phyloP scores from a whole-genome alignment of 2,888 invertebrate species.

The Sarcophaga variegata region DNA sequence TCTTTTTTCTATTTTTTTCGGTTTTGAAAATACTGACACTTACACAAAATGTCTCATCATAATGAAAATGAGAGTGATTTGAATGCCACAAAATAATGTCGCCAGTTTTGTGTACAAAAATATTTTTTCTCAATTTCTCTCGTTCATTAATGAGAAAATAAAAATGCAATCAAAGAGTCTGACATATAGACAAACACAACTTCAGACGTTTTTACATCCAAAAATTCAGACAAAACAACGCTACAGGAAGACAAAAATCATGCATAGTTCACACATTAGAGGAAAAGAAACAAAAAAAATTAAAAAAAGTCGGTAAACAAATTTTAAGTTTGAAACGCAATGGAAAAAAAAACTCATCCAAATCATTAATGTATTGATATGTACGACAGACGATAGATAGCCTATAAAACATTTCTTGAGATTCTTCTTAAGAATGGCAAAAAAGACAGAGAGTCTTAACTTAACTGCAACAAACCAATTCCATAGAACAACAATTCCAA shows the following conservation, averaged over 20 bases:
- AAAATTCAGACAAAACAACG: not conserved
- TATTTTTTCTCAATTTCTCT: conserved; percentile 30
- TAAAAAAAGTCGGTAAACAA: no score
- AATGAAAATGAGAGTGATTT: conserved; percentile 40
- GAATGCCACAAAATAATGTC: conserved; percentile 37
- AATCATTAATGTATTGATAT: no score
- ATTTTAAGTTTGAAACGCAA: no score
- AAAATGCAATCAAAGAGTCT: conserved; percentile 38
- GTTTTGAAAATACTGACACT: not conserved
- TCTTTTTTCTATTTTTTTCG: not conserved
- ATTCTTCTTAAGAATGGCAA: no score
- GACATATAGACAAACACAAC: not conserved
- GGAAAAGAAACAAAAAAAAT: not conserved
- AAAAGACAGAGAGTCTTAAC: not conserved
- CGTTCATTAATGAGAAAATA: not conserved
- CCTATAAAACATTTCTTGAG: no score
- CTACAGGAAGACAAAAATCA: not conserved
- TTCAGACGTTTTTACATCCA: not conserved
- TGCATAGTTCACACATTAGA: not conserved
- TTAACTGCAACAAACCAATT: conserved; percentile 59
- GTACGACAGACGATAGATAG: no score
- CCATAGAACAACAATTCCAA: conserved; percentile 67
- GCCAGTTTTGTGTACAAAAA: not conserved
- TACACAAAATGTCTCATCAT: not conserved
- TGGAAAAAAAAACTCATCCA: no score